phyloP scores from a whole-genome alignment of 2,797 vertebrate genomes.

The Emydoidea blandingii region DNA sequence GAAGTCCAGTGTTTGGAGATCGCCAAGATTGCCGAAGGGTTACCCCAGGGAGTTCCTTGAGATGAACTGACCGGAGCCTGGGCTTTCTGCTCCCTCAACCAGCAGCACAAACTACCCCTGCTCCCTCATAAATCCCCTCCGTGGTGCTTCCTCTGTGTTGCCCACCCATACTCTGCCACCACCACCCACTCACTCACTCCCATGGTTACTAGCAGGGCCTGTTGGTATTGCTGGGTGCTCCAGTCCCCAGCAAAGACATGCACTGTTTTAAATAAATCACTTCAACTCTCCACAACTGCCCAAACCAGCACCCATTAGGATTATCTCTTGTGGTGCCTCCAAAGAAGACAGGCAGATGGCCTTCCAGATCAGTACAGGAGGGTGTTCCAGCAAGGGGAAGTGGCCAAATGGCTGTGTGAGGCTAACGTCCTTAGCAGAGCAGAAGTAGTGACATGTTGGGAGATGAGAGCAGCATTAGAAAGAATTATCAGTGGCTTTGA shows the following conservation, averaged over 20 bases:
- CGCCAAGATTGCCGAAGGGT: too few species aligned
- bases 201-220: background rate
- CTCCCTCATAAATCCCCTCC: background rate
- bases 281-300: background rate
- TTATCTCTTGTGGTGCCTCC: background rate
- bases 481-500: accelerated
- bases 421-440: accelerated
- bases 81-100: too few species aligned
- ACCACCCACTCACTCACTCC: background rate
- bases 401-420: accelerated
- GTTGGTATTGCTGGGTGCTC: background rate
- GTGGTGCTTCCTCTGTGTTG: background rate
- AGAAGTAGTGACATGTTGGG: accelerated
- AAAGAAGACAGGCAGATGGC: accelerated
- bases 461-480: background rate
- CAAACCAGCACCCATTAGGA: background rate
- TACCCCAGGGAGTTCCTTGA: too few species aligned
- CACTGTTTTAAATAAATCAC: background rate
- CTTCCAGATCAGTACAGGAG: background rate
- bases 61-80: too few species aligned
- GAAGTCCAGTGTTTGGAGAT: background rate
- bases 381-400: background rate
- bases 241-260: too few species aligned
- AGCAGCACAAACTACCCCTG: too few species aligned
- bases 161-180: background rate